phyloP scores from a whole-genome alignment of 2,888 invertebrate genomes.

The Lepetodrilus schrolli region DNA sequence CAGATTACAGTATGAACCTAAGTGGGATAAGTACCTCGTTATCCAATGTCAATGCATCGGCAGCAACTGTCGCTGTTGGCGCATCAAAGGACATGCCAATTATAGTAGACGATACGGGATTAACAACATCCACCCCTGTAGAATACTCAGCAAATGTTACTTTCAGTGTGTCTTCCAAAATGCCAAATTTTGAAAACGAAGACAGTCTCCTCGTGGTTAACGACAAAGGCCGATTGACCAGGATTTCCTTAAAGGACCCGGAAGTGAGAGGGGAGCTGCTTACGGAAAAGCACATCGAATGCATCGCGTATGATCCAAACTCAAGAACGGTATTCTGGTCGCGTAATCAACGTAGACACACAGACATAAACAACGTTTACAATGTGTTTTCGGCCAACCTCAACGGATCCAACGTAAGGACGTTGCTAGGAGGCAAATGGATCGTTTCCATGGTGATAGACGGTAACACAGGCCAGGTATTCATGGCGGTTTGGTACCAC shows the following conservation, averaged over 20 bases:
- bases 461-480: neutral
- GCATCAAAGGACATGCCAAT: too few species aligned
- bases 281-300: neutral
- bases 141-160: too few species aligned
- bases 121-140: too few species aligned
- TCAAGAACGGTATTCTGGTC: neutral
- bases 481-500: neutral
- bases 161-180: neutral
- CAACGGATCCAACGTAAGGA: neutral
- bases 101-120: too few species aligned
- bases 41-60: too few species aligned
- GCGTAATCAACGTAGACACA: neutral
- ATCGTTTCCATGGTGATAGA: neutral
- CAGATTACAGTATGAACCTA: too few species aligned
- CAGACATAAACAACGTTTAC: neutral
- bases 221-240: neutral
- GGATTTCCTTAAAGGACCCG: neutral
- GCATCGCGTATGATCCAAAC: neutral
- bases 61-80: too few species aligned
- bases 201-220: neutral
- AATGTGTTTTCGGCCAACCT: neutral
- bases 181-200: neutral
- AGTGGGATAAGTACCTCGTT: too few species aligned
- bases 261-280: neutral
- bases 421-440: neutral